Conservation (phyloP, 2,797 vertebrate genomes). For the Coreius guichenoti region DNA sequence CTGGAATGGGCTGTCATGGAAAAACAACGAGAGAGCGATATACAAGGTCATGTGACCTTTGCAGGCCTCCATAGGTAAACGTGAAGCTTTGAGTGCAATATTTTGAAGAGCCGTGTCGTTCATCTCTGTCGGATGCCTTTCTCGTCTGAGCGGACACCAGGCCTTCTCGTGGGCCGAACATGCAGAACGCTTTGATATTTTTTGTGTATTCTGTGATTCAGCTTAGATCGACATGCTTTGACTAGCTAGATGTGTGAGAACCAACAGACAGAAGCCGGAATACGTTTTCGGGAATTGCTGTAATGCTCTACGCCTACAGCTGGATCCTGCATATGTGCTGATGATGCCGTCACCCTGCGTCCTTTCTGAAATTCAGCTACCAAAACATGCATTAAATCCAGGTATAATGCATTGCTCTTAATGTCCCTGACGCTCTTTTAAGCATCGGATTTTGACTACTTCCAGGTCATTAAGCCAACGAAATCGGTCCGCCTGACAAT, state of each 20-base stretch:
- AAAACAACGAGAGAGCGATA: conserved; percentile 71
- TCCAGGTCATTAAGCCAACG: conserved; percentile 22
- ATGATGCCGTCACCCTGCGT: neutral
- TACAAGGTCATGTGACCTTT: conserved; percentile 73
- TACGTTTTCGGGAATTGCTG: conserved; percentile 32
- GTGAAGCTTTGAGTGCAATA: conserved; percentile 83
- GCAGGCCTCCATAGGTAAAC: conserved; percentile 69
- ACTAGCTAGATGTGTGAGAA: conserved; percentile 71
- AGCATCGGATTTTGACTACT: conserved; percentile 21
- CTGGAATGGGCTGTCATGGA: conserved; percentile 79
- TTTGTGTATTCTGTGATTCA: conserved; percentile 74
- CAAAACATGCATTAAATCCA: conserved; percentile 15
- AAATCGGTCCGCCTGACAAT: conserved; percentile 21
- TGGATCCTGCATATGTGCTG: conserved; percentile 13
- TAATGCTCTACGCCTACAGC: conserved; percentile 36
- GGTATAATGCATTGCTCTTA: conserved; percentile 17
- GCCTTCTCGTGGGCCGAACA: conserved; percentile 65
- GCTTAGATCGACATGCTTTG: conserved; percentile 75
- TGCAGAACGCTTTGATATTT: conserved; percentile 66
- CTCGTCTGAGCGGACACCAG: conserved; percentile 53
- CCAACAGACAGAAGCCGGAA: conserved; percentile 52
- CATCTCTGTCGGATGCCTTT: conserved; percentile 40
- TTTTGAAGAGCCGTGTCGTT: conserved; percentile 72
- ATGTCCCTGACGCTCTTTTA: neutral
- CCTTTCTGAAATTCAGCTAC: conserved; percentile 14